Evolutionary conservation across 2,888 invertebrate species (phyloP).

Genomic region (Erebia epiphron): DNA sequence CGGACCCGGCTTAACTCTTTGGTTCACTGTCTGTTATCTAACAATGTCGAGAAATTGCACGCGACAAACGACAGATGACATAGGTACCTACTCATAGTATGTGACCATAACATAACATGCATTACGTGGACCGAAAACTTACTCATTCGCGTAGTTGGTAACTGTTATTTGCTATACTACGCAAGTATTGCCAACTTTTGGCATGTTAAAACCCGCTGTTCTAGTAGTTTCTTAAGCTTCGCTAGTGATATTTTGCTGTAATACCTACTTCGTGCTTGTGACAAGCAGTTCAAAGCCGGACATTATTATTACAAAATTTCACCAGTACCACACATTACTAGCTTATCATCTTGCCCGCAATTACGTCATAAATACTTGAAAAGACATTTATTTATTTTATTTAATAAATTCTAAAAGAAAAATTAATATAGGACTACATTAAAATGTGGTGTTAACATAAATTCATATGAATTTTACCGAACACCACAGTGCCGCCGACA

Average conservation of each 20-base stretch:
- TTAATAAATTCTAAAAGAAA: too few relatives aligned
- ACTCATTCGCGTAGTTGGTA: neutral
- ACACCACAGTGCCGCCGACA: too few relatives aligned
- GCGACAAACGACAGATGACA: slow-evolving; percentile 20
- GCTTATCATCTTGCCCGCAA: too few relatives aligned
- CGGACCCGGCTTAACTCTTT: too few relatives aligned
- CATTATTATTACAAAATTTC: neutral
- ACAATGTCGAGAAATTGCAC: slow-evolving; percentile 31
- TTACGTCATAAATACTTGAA: too few relatives aligned
- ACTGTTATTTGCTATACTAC: slow-evolving; percentile 18
- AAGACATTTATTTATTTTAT: too few relatives aligned
- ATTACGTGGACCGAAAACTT: slow-evolving; percentile 25
- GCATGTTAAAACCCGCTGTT: slow-evolving; percentile 10
- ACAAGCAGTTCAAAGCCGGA: neutral
- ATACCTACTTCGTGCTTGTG: slow-evolving; percentile 9
- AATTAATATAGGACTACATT: too few relatives aligned
- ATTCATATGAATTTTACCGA: too few relatives aligned
- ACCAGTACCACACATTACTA: too few relatives aligned
- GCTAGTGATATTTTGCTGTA: slow-evolving; percentile 4
- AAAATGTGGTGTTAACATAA: too few relatives aligned
- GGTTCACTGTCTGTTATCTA: slow-evolving; percentile 38
- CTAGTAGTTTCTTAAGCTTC: slow-evolving; percentile 15
- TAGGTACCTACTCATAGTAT: slow-evolving; percentile 3
- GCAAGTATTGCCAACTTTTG: slow-evolving; percentile 19
- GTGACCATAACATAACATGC: slow-evolving; percentile 24